Evolutionary conservation across 2,888 invertebrate species (phyloP), one percentile per base, ranked within the genome.

Genomic region (Aethes cnicana): DNA sequence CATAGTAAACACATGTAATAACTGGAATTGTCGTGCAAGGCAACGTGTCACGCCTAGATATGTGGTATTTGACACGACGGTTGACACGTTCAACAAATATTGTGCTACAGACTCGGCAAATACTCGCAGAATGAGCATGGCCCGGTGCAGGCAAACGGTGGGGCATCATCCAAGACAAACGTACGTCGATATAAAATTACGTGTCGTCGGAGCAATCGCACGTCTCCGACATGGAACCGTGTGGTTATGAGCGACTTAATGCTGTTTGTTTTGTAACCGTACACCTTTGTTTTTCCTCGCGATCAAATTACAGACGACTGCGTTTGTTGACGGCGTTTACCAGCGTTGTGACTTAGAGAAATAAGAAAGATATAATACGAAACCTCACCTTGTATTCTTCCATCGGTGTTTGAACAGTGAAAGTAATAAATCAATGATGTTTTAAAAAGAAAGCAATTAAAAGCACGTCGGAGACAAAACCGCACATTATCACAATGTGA

Each of bases 61-160:
- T 84, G 81, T 78, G 70, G 71, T 77, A 76, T 81, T 84, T 84
- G 82, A 77, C 81, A 77, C 75, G 71, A 72, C 74, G 67, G 73
- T 79, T 74, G 86, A 79, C 88, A 89, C 89, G 88, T 88, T 87
- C 88, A 59, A 75, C 88, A 89, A 88, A 89, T 89, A 89, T 89
- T 89, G 84, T 82, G 68, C 68, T 79, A 79, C 78, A 77, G 74
- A 76, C 80, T 79, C 69, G 65, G 77, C 81, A 89, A 88, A 89
- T 87, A 88, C 82, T 68, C 74, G 71, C 69, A 65, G 73, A 83
- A 82, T 80, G 74, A 74, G 46, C 46, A 64, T 69, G 62, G 64
- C 63, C 64, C 66, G 58, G 65, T 61, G 72, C 73, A 69, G 72
- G 75, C 83, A 85, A 86, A 84, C 78, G 81, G 77, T 71, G 81